Percentiles rank a stretch among this genome's conserved stretches.
phyloP scores from a whole-genome alignment of 2,888 invertebrate species.

The Rhingia campestris region DNA sequence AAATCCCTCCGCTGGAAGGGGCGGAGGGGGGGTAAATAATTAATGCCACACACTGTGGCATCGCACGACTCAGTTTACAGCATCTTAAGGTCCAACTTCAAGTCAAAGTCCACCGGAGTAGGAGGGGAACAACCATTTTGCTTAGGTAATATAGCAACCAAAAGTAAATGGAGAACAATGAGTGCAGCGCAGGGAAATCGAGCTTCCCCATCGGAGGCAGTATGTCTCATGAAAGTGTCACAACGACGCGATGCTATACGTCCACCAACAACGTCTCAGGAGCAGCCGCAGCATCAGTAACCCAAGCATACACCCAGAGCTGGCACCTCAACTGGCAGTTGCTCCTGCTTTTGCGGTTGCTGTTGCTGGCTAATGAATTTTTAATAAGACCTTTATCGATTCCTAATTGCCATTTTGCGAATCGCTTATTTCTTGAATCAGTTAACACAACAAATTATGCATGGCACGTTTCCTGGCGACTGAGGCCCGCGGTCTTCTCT shows the following conservation, averaged over 20 bases:
- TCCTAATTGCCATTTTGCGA: conserved; percentile 74
- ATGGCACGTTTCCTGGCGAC: conserved; percentile 70
- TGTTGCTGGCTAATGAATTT: conserved; percentile 70
- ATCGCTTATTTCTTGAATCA: conserved; percentile 72
- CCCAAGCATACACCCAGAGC: conserved; percentile 27
- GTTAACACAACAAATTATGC: conserved; percentile 74
- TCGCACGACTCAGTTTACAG: conserved; percentile 57
- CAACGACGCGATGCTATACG: conserved; percentile 17
- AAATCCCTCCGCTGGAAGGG: conserved; percentile 53
- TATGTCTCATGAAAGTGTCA: conserved; percentile 58
- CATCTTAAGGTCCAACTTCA: conserved; percentile 21
- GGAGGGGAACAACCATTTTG: conserved; percentile 1
- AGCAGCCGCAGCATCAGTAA: conserved; percentile 36
- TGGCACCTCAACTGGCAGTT: conserved; percentile 38
- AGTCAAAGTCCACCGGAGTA: neutral
- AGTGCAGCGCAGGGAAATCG: conserved; percentile 5
- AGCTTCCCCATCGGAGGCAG: neutral
- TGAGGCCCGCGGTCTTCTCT: conserved; percentile 41
- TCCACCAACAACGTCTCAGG: neutral
- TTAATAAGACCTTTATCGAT: conserved; percentile 75
- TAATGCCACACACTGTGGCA: conserved; percentile 73
- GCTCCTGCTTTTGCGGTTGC: conserved; percentile 14
- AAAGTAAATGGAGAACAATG: conserved; percentile 51
- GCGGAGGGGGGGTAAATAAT: conserved; percentile 62
- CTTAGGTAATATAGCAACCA: conserved; percentile 48